Evolutionary conservation across 53 echinoderm and acorn worm genomes (phyloP).

Genomic region (Crossaster papposus): DNA sequence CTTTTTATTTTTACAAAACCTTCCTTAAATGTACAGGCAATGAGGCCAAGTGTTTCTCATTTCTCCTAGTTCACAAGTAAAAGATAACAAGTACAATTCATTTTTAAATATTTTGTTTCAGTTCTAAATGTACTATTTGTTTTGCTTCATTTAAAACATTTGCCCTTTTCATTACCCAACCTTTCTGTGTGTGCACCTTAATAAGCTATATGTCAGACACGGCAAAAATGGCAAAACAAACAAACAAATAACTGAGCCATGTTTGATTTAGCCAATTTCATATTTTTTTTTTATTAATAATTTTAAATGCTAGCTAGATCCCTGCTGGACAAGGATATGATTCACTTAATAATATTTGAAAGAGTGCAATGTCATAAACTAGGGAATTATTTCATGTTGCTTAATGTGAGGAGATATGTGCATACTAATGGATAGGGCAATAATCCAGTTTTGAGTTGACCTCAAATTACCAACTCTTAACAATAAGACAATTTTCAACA

Average conservation of each 20-base stretch:
- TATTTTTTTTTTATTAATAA: background rate
- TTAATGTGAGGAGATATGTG: background rate
- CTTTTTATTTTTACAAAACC: background rate
- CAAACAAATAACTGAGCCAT: background rate
- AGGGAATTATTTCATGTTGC: background rate
- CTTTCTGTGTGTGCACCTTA: background rate
- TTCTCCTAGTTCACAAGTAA: background rate
- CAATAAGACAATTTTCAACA: background rate
- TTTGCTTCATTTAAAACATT: background rate
- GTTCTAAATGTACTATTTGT: background rate
- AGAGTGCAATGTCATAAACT: slow-evolving; percentile 7
- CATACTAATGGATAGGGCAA: background rate
- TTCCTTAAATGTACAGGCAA: background rate
- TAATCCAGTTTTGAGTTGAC: slow-evolving; percentile 2
- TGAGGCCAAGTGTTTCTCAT: background rate
- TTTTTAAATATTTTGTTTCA: background rate
- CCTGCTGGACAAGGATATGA: background rate
- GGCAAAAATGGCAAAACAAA: background rate
- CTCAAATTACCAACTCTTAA: background rate
- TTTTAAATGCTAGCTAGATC: slow-evolving; percentile 47
- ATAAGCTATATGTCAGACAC: background rate
- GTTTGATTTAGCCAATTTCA: background rate
- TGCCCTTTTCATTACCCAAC: background rate
- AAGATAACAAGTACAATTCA: background rate
- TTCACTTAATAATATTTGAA: background rate